These are phyloP conservation scores for rabbit (Oryctolagus cuniculus) DNA, from an alignment of 2,113 vertebrate genomes.

Conservation along the genomic window DNA sequence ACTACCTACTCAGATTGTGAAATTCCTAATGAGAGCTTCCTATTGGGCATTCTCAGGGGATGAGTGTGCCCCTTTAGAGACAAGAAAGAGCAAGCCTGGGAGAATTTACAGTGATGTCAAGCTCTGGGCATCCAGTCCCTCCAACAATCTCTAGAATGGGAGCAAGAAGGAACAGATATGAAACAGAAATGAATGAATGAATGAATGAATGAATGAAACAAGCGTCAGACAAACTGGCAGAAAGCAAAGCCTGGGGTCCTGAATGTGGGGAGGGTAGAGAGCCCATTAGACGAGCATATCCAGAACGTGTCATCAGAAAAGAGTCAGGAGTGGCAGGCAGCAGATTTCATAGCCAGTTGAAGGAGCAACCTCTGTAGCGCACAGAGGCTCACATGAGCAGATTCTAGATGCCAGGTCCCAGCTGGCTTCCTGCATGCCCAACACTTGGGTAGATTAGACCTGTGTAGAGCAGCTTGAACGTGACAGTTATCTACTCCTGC, in stretches of 20 bases:
- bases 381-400: neutral
- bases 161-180: neutral
- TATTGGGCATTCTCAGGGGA: neutral
- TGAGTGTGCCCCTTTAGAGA: neutral
- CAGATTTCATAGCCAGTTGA: neutral
- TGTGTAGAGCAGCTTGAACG: neutral
- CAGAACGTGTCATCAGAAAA: neutral
- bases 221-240: neutral
- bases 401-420: neutral
- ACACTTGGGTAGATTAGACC: neutral
- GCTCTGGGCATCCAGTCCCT: neutral
- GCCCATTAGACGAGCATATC: neutral
- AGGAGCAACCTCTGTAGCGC: neutral
- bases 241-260: neutral
- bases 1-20: neutral
- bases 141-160: neutral
- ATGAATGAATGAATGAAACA: neutral
- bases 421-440: neutral
- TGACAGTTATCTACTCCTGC: neutral
- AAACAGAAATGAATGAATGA: neutral
- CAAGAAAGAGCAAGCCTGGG: neutral
- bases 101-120: neutral
- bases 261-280: neutral
- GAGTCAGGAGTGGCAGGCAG: neutral
- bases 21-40: neutral